Base-by-base conservation (phyloP, 2,888 invertebrate species). In the Automeris io region DNA sequence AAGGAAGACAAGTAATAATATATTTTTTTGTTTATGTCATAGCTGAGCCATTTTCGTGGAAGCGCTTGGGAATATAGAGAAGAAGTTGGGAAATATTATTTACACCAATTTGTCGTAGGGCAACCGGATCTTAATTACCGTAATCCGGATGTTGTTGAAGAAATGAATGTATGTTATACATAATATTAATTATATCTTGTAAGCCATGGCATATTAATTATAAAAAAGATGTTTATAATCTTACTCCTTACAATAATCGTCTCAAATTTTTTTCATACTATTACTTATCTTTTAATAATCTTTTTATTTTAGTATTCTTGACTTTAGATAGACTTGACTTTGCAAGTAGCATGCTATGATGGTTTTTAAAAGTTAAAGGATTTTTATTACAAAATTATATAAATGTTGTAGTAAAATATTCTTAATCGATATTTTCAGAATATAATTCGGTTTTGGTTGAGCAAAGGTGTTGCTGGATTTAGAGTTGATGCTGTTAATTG, bases 391-490 rank as follows among this genome's bases (percentile, higher is more conserved):
- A 16, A 29, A 1, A 31, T 7, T n/a, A 1, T n/a, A 26, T 8
- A n/a, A n/a, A n/a, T n/a, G n/a, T n/a, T n/a, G n/a, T n/a, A 9
- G 13, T 16, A 34, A 38, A 21, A 11, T n/a, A 34, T 9, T 25
- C 29, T 3, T 26, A n/a, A n/a, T n/a, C n/a, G n/a, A 9, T 42
- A 25, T 35, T 22, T 41, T 69, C 68, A 82, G 91, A 87, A 90
- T 1, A 88, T 92, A 1, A 70, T 97, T 24, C 81, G 83, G 18
- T 95, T 91, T 60, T 98, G 97, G 97, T 61, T 97, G 36, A 89
- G 90, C 6, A 91, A 91, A 63, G 96, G 96, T 2, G 91, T 96
- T 0, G 93, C 94, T 59, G 97, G 97, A 4, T 95, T 97, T 61
- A 90, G 96, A 57, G 88, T 97, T 4, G 94, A 95, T 54, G 94